Percentiles rank a stretch among this genome's conserved stretches.
phyloP scores from a whole-genome alignment of 2,888 invertebrate species.

The Pinctada fucata region DNA sequence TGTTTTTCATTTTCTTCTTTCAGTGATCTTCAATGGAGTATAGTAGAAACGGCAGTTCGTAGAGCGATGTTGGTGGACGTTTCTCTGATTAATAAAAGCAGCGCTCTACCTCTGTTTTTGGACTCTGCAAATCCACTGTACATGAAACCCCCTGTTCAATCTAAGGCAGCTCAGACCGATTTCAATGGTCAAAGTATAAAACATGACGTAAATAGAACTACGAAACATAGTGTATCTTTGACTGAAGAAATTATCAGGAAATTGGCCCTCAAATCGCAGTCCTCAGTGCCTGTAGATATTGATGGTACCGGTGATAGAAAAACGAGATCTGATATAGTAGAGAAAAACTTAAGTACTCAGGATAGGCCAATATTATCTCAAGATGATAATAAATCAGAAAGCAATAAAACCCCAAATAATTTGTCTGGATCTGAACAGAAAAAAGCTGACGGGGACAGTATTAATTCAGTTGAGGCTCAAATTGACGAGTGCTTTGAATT shows the following conservation, averaged over 20 bases:
- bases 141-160: background rate
- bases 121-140: constrained; percentile 10
- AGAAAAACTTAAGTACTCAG: background rate
- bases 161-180: constrained; percentile 34
- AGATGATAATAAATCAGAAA: too few relatives aligned
- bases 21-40: constrained; percentile 57
- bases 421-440: too few relatives aligned
- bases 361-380: constrained; percentile 11
- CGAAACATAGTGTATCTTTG: background rate
- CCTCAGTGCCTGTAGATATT: too few relatives aligned
- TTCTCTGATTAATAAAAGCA: constrained; percentile 12
- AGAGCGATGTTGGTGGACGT: constrained; percentile 34
- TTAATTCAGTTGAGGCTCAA: background rate
- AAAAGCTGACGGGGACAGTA: background rate
- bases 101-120: constrained; percentile 10
- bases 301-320: too few relatives aligned
- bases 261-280: background rate
- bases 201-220: background rate
- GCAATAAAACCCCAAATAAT: too few relatives aligned
- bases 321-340: too few relatives aligned
- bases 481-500: constrained; percentile 19
- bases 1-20: background rate
- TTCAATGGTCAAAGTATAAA: background rate
- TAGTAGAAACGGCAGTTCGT: constrained; percentile 53
- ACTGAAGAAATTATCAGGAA: background rate